Percentiles rank a stretch among this genome's conserved stretches.
Conservation (phyloP, 2,113 vertebrate species). For the Chloebia gouldiae region DNA sequence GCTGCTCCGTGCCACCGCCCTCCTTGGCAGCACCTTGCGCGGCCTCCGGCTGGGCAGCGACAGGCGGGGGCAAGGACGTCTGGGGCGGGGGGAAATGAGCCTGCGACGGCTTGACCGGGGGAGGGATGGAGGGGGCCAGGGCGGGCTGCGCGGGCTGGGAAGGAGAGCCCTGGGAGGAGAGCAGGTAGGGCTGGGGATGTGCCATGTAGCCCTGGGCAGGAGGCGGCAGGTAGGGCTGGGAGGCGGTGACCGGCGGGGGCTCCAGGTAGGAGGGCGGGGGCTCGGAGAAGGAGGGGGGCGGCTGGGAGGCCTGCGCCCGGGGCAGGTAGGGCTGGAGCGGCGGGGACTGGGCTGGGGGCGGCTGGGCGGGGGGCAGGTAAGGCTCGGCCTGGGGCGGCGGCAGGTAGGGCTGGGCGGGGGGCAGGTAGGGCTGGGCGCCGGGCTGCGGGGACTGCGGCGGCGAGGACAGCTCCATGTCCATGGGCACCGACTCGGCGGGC, state of each 20-base stretch:
- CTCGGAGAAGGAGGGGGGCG: not conserved
- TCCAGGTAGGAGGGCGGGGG: constrained; percentile 19
- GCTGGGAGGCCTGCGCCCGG: constrained; percentile 52
- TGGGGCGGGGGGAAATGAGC: constrained; percentile 50
- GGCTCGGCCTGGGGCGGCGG: too few species aligned
- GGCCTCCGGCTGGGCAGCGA: constrained; percentile 55
- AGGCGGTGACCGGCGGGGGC: not conserved
- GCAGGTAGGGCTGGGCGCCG: not conserved
- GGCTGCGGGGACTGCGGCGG: not conserved
- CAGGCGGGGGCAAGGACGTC: constrained; percentile 22
- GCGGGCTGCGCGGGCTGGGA: constrained; percentile 56
- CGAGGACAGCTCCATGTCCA: not conserved
- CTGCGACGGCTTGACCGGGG: constrained; percentile 49
- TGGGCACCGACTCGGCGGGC: not conserved
- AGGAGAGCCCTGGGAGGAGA: constrained; percentile 65
- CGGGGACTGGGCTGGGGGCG: too few species aligned
- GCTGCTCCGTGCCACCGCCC: constrained; percentile 50
- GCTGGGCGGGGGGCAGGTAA: too few species aligned
- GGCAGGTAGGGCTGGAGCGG: not conserved
- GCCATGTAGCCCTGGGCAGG: constrained; percentile 67
- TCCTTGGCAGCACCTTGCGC: constrained; percentile 52
- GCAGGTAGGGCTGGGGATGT: constrained; percentile 67
- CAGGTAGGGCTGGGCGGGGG: too few species aligned
- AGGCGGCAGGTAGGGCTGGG: constrained; percentile 61
- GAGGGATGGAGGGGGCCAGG: not conserved